Evolutionary conservation across 2,113 vertebrate genomes (phyloP).

Genomic region (Leptocoma aspasia): DNA sequence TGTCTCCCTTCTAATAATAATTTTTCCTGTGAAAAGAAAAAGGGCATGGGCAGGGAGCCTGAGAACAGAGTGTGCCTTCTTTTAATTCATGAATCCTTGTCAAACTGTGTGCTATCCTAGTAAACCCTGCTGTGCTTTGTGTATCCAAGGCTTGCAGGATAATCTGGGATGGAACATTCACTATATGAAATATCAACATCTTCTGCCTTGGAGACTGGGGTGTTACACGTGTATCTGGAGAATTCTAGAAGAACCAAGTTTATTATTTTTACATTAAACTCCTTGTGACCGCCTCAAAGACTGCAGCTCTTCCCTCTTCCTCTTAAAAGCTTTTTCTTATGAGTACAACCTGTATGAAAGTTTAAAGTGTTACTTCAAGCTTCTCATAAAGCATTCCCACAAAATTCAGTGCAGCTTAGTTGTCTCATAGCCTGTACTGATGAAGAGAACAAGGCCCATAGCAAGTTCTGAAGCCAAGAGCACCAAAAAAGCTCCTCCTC

Average conservation of each 20-base stretch:
- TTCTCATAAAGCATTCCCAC: neutral
- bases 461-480: neutral
- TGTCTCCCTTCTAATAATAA: neutral
- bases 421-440: neutral
- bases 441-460: neutral
- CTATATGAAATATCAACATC: neutral
- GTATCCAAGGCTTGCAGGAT: neutral
- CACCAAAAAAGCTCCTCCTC: neutral
- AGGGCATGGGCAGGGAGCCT: neutral
- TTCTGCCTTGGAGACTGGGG: neutral
- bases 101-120: too few species aligned
- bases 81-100: neutral
- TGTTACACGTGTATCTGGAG: neutral
- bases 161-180: neutral
- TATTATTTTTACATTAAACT: neutral
- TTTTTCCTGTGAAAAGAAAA: neutral
- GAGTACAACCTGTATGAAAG: neutral
- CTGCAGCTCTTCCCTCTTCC: neutral
- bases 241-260: neutral
- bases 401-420: neutral
- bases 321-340: neutral
- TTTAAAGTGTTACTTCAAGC: neutral
- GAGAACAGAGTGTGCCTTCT: neutral
- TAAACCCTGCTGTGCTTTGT: neutral
- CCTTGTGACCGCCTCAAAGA: accelerated